phyloP scores from a whole-genome alignment of 2,797 vertebrate species.

The Syngnathus rostellatus region DNA sequence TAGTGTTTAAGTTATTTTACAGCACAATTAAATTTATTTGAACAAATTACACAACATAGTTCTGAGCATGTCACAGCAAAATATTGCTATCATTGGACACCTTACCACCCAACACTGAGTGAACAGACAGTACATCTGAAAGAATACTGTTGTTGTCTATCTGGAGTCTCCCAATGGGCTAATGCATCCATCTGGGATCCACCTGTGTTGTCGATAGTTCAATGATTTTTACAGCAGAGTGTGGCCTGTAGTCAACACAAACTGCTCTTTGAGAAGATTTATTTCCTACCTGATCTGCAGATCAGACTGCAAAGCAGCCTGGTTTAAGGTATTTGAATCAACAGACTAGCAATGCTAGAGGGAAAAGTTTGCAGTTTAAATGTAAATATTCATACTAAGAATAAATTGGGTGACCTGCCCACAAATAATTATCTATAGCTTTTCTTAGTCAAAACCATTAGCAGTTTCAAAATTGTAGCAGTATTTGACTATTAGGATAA shows the following conservation, averaged over 20 bases:
- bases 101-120: not conserved
- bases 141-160: not conserved
- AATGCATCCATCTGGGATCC: not conserved
- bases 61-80: not conserved
- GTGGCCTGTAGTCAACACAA: slow-evolving; percentile 2
- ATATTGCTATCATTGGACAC: not conserved
- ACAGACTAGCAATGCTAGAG: not conserved
- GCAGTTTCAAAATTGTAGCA: no score
- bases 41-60: not conserved
- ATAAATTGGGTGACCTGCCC: no score
- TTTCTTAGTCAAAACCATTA: no score
- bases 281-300: not conserved
- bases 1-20: not conserved
- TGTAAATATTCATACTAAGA: not conserved
- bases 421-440: no score
- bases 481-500: no score
- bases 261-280: slow-evolving; percentile 4
- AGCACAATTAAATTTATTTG: not conserved
- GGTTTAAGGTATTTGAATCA: not conserved
- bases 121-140: not conserved
- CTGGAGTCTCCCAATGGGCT: not conserved
- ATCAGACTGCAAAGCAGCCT: not conserved
- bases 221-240: slow-evolving; percentile 1
- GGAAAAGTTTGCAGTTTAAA: not conserved
- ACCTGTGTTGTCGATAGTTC: not conserved